Conservation (phyloP, 2,113 vertebrate species). For the Chrysemys picta region DNA sequence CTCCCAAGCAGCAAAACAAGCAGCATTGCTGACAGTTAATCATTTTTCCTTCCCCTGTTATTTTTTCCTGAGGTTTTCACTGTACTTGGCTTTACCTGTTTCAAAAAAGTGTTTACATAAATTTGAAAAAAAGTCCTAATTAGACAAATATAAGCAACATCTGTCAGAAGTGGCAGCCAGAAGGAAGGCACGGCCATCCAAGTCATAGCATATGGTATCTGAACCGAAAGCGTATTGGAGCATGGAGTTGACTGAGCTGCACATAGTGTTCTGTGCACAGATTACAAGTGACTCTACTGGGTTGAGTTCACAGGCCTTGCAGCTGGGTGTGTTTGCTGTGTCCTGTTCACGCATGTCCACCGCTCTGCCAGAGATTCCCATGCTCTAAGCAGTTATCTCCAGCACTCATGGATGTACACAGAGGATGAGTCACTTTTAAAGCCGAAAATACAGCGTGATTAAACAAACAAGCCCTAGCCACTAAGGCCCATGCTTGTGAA, state of each 20-base stretch:
- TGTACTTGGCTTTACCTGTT: neutral
- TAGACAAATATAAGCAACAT: neutral
- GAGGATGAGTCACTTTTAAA: constrained; percentile 39
- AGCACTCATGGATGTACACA: neutral
- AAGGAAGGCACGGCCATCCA: neutral
- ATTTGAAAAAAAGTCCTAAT: neutral
- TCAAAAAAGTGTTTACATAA: constrained; percentile 2
- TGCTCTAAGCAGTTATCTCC: neutral
- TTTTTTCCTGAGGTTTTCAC: neutral
- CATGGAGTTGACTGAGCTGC: neutral
- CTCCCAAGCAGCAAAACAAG: neutral
- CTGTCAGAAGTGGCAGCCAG: neutral
- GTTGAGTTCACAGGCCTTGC: neutral
- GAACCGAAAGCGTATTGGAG: accelerated
- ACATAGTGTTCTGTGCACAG: neutral
- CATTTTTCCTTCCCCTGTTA: neutral
- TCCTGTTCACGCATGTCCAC: neutral
- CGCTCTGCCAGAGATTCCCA: neutral
- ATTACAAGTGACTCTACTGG: constrained; percentile 17
- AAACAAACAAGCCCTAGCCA: constrained; percentile 27
- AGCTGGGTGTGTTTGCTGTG: constrained; percentile 34
- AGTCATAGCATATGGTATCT: accelerated
- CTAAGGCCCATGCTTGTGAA: constrained; percentile 44
- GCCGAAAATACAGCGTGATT: constrained; percentile 48
- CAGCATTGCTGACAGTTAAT: neutral